A percentile compares a stretch with the other conserved stretches of the same genome.
Evolutionary conservation across 2,888 invertebrate genomes (phyloP).

Genomic region (Oligia latruncula): DNA sequence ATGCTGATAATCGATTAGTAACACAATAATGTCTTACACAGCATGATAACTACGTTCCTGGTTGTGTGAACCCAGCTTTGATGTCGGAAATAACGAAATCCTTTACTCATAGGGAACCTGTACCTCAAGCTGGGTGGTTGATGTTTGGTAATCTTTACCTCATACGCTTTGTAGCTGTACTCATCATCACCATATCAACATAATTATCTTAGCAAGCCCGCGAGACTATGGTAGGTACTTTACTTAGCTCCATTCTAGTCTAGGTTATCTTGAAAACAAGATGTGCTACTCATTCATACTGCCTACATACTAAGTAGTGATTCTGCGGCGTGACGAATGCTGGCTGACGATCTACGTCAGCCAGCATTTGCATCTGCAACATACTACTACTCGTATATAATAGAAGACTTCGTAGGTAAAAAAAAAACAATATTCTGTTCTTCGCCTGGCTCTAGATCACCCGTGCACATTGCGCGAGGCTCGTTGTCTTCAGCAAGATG

Average conservation of each 20-base stretch:
- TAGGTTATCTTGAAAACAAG: too few relatives aligned
- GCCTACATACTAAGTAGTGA: neutral
- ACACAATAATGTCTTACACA: slow-evolving; percentile 54
- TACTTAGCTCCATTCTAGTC: neutral
- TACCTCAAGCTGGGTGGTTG: slow-evolving; percentile 83
- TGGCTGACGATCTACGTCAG: neutral
- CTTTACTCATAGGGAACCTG: slow-evolving; percentile 78
- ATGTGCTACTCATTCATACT: neutral
- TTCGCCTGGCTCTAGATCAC: slow-evolving; percentile 74
- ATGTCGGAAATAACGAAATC: slow-evolving; percentile 82
- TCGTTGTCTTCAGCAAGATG: slow-evolving; percentile 84
- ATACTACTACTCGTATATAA: too few relatives aligned
- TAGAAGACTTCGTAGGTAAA: neutral
- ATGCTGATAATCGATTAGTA: slow-evolving; percentile 21
- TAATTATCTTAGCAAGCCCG: neutral
- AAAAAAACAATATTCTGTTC: neutral
- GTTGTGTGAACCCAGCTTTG: slow-evolving; percentile 78
- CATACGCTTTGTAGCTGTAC: neutral
- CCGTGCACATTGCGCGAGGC: slow-evolving; percentile 86
- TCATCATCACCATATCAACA: neutral
- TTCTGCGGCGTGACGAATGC: neutral
- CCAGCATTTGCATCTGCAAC: neutral
- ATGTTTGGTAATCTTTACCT: slow-evolving; percentile 80
- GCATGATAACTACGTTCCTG: slow-evolving; percentile 82
- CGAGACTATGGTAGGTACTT: neutral